Conservation (phyloP, 2,888 invertebrate genomes). For the Troides helena region DNA sequence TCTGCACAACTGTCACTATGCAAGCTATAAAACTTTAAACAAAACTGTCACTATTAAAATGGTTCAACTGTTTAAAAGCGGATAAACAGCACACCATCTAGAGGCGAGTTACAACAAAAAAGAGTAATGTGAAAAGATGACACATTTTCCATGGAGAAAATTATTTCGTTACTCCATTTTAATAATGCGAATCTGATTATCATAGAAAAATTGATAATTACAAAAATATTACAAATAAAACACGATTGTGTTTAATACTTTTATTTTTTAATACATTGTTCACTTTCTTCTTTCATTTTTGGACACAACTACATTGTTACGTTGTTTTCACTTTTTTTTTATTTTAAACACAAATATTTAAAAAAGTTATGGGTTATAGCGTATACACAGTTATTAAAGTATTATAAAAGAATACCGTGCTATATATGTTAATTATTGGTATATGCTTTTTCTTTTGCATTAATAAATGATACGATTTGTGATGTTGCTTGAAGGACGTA, state of each 20-base stretch:
- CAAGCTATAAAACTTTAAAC: too few relatives aligned
- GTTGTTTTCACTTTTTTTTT: neutral
- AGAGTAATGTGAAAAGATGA: too few relatives aligned
- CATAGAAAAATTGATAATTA: too few relatives aligned
- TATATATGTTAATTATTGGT: neutral
- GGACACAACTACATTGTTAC: neutral
- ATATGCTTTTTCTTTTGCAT: conserved; percentile 54
- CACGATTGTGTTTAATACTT: neutral
- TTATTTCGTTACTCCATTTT: too few relatives aligned
- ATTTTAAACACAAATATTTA: neutral
- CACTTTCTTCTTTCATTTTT: neutral
- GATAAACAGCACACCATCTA: too few relatives aligned
- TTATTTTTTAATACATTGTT: neutral
- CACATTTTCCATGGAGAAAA: too few relatives aligned
- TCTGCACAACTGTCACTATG: too few relatives aligned
- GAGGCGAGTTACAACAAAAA: too few relatives aligned
- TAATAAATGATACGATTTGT: conserved; percentile 54
- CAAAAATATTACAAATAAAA: too few relatives aligned
- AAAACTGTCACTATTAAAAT: too few relatives aligned
- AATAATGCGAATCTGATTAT: too few relatives aligned
- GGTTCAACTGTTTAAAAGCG: too few relatives aligned
- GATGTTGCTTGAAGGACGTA: conserved; percentile 45
- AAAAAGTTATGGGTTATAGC: neutral
- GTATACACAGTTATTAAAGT: neutral
- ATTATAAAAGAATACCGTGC: neutral